Base-by-base conservation (phyloP, 2,888 invertebrate genomes). In the Drosophila setosimentum region DNA sequence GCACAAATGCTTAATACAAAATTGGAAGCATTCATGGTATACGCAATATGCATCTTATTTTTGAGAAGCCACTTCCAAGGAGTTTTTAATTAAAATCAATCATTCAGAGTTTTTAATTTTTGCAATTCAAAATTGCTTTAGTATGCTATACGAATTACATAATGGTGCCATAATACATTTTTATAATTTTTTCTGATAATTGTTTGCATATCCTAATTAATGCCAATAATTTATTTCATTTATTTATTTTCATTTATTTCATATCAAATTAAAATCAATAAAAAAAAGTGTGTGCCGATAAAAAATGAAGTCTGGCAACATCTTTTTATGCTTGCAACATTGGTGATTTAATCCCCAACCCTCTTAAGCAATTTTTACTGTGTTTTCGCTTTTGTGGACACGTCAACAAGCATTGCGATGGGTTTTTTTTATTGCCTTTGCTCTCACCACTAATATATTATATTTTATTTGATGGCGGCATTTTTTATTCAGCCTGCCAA, bases 401-500 rank as follows among this genome's bases (percentile, higher is more conserved):
- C 68, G 58, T 75, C 82, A 60, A 68, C 74, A 73, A 76, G 81
- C 71, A 69, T 72, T 72, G 81, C 75, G 67, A 69, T 73, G 70
- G 70, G 63, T 29, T 55, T 76, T 84, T 84, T 79, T 83, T 84
- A 78, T 76, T 68, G 72, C 80, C 68, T 27, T 35, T 27, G 53
- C 66, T 68, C 73, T 51, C 71, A 51, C 80, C 82, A 70, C 73
- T 82, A 86, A 83, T 82, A 87, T 82, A 87, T 73, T 87, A 71
- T 87, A 89, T 86, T 85, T 87, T 62, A 79, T 83, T 86, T 88
- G 79, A 77, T 73, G 87, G 58, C 73, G 81, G 72, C 65, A 63
- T 73, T 68, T 57, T 60, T 62, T 71, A 69, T 78, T 70, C 83
- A 64, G 65, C 60, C 54, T 60, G 75, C 71, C 86, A 79, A 89